These are phyloP conservation scores for Zingel zingel DNA, from an alignment of 2,113 vertebrate species.

Conservation along the genomic window DNA sequence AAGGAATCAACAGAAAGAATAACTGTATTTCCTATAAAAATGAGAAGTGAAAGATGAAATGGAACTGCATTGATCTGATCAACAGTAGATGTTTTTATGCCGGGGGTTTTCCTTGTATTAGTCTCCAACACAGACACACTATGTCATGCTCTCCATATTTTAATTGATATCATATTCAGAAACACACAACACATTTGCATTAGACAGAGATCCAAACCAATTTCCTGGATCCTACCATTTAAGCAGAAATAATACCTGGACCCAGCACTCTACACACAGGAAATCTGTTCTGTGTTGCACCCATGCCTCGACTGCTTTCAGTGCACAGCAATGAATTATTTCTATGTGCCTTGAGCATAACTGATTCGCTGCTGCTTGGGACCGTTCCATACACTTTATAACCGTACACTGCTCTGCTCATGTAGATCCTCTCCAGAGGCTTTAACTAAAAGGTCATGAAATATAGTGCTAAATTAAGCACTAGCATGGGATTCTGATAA, in stretches of 20 bases:
- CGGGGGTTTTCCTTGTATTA: constrained; percentile 2
- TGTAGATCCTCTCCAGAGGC: constrained; percentile 45
- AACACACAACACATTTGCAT: constrained; percentile 4
- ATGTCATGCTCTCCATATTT: constrained; percentile 9
- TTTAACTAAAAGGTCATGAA: constrained; percentile 58
- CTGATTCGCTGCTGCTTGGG: constrained; percentile 70
- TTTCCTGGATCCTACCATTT: constrained; percentile 17
- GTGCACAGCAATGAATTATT: constrained; percentile 76
- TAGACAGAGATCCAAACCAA: not conserved
- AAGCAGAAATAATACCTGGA: constrained; percentile 41
- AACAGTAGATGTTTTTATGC: not conserved
- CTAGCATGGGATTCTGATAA: constrained; percentile 35
- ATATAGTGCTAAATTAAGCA: constrained; percentile 53
- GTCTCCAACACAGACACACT: constrained; percentile 11
- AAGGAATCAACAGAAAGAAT: constrained; percentile 8
- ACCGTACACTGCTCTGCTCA: constrained; percentile 49
- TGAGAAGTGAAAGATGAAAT: constrained; percentile 9
- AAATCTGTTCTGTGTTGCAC: constrained; percentile 62
- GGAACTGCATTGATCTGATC: constrained; percentile 21
- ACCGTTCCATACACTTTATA: constrained; percentile 61
- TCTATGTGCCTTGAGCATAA: constrained; percentile 73
- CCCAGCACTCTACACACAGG: constrained; percentile 3
- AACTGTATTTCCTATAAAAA: not conserved
- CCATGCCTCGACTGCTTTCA: constrained; percentile 57
- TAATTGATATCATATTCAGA: constrained; percentile 25